phyloP scores from a whole-genome alignment of 92 coral and sea anemone genomes.

The Siderastrea radians region DNA sequence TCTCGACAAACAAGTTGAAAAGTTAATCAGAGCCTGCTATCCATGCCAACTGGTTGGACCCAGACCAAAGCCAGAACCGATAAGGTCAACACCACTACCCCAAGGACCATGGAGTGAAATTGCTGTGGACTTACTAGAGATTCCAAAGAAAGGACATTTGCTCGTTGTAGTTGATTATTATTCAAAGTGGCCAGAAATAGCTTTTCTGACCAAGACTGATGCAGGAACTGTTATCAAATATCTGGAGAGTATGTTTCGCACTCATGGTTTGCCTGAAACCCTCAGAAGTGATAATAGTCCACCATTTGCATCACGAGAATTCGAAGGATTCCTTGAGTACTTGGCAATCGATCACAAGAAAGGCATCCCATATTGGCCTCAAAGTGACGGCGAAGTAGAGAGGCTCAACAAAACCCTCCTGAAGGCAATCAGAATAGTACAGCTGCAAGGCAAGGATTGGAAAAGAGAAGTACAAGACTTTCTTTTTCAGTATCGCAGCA shows the following conservation, averaged over 20 bases:
- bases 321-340: background rate
- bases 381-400: too few relatives aligned
- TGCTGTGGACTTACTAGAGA: slow-evolving; percentile 7
- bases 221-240: slow-evolving; percentile 39
- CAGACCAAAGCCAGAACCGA: slow-evolving; percentile 60
- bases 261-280: slow-evolving; percentile 26
- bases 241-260: background rate
- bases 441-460: too few relatives aligned
- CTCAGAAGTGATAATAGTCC: slow-evolving; percentile 65
- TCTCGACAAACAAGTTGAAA: slow-evolving; percentile 66
- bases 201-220: slow-evolving; percentile 46
- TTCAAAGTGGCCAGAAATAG: slow-evolving; percentile 81
- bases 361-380: too few relatives aligned
- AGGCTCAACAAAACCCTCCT: too few relatives aligned
- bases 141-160: background rate
- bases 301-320: slow-evolving; percentile 47
- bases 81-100: background rate
- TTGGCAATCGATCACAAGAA: too few relatives aligned
- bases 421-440: too few relatives aligned
- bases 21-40: slow-evolving; percentile 43
- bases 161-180: slow-evolving; percentile 73
- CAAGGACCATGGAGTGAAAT: slow-evolving; percentile 14
- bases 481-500: slow-evolving; percentile 1
- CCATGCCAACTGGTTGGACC: slow-evolving; percentile 74
- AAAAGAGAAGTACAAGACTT: background rate